Evolutionary conservation across 2,797 vertebrate genomes (phyloP), one percentile per base, ranked within the genome.

Genomic region (Pelodytes ibericus): DNA sequence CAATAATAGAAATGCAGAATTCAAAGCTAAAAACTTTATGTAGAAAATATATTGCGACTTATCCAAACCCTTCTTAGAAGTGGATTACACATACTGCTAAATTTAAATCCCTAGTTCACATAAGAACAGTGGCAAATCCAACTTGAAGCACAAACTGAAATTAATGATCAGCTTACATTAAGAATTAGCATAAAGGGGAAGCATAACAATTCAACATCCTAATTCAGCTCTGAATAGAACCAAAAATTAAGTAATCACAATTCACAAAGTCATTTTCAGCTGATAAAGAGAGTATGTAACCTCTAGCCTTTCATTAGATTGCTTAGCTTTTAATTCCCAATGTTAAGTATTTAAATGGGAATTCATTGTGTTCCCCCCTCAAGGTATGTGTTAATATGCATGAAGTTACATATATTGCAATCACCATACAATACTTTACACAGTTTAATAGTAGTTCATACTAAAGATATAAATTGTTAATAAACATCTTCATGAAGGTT

Each of bases 91-190:
- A 71, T 59, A 59, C 33, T 44, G 49, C 68, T 78, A 71, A 36
- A 78, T 78, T 27, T 72, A 78, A 78, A 72, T 78, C 75, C 61
- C 41, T 27, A 31, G n/a, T 57, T 66, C 58, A 41, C 18, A 72
- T 51, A 65, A 72, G 75, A 72, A 71, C 36, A 66, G 68, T 59
- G 61, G 36, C 75, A 66, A 72, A 76, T 72, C 69, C 69, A 60
- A 25, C 59, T 63, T 67, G 67, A 68, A 68, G 56, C 24, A 51
- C 65, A 69, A 53, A 63, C 58, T 39, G 33, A 59, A 67, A 78
- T 78, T 78, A 78, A 78, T 72, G 53, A 71, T 72, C 69, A 60
- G 69, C 75, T 78, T 78, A 77, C 61, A 78, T 66, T 36, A 33
- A 56, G 53, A 78, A 66, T 78, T 78, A 72, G 41, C 75, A 72